Percentiles rank a stretch among this genome's conserved stretches.
These are phyloP conservation scores for Scaptomyza polygonia DNA, from an alignment of 2,888 invertebrate genomes.

Conservation along the genomic window DNA sequence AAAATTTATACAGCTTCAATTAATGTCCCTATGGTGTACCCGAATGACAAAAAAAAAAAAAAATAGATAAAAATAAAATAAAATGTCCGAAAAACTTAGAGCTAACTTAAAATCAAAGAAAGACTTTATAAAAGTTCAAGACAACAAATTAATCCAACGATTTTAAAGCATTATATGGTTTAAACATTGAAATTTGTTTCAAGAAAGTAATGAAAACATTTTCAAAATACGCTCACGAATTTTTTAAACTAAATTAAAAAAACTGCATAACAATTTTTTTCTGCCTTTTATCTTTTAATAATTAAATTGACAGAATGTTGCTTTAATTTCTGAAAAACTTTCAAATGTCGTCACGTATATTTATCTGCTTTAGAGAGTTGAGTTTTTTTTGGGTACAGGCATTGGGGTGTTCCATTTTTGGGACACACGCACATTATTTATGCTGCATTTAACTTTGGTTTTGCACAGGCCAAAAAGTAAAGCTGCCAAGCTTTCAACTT, in stretches of 20 bases:
- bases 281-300: neutral
- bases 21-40: too few relatives aligned
- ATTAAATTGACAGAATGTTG: neutral
- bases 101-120: too few relatives aligned
- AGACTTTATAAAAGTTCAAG: too few relatives aligned
- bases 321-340: neutral
- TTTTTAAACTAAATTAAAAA: neutral
- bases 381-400: neutral
- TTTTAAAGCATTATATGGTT: too few relatives aligned
- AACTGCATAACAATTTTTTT: neutral
- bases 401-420: constrained; percentile 1
- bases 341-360: neutral
- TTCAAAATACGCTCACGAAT: too few relatives aligned
- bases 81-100: too few relatives aligned
- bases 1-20: too few relatives aligned
- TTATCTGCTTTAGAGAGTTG: neutral
- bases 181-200: too few relatives aligned
- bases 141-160: too few relatives aligned
- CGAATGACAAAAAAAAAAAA: too few relatives aligned
- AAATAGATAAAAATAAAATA: too few relatives aligned
- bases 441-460: constrained; percentile 81
- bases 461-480: constrained; percentile 49
- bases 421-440: constrained; percentile 75
- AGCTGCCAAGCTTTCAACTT: neutral
- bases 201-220: too few relatives aligned